phyloP scores from a whole-genome alignment of 2,888 invertebrate genomes.

The Drosophila prostipennis region DNA sequence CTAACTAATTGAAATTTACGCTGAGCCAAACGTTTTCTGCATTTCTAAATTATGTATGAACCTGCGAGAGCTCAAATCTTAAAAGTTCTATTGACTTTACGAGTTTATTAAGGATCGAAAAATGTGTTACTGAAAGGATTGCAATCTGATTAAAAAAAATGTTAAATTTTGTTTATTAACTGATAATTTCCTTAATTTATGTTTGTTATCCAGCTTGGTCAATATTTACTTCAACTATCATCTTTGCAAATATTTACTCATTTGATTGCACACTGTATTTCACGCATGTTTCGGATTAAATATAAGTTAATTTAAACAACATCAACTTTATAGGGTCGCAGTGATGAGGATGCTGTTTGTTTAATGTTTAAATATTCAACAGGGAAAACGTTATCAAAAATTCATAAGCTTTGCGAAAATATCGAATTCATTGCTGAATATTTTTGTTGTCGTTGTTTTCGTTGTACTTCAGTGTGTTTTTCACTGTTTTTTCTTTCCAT shows the following conservation, averaged over 20 bases:
- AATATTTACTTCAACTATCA: conserved; percentile 17
- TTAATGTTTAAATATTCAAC: conserved; percentile 45
- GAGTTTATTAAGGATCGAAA: conserved; percentile 7
- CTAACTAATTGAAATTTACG: conserved; percentile 74
- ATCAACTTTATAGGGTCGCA: conserved; percentile 11
- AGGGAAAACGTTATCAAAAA: conserved; percentile 53
- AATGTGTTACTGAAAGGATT: background rate
- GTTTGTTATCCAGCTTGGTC: conserved; percentile 4
- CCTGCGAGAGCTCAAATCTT: conserved; percentile 26
- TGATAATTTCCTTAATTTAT: background rate
- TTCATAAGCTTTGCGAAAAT: conserved; percentile 50
- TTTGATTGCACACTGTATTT: conserved; percentile 12
- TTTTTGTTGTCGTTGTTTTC: conserved; percentile 31
- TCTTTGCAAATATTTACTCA: conserved; percentile 32
- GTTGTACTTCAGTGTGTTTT: conserved; percentile 14
- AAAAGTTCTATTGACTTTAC: conserved; percentile 16
- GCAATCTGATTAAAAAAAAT: background rate
- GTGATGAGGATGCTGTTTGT: conserved; percentile 39
- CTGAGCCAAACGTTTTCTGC: conserved; percentile 54
- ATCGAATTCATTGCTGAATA: conserved; percentile 35
- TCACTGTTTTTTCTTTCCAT: conserved; percentile 8
- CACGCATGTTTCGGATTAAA: conserved; percentile 33
- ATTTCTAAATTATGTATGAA: conserved; percentile 11
- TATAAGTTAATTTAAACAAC: conserved; percentile 36
- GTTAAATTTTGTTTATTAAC: background rate